phyloP scores from a whole-genome alignment of 2,797 vertebrate genomes.

The Sparidentex hasta region DNA sequence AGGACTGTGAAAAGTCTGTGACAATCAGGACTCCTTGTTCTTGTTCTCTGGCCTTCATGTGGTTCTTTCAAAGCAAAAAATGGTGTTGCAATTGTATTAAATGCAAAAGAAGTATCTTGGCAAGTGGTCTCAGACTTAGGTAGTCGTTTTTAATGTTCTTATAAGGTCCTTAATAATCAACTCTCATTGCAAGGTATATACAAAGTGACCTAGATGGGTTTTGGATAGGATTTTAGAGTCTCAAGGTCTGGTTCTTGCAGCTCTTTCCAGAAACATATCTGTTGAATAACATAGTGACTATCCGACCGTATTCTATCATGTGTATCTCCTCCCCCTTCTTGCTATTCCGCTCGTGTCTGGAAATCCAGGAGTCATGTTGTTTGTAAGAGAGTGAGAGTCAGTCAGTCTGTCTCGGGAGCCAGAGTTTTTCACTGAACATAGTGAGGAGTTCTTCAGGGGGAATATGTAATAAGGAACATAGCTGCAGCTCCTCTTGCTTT shows the following conservation, averaged over 20 bases:
- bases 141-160: no score
- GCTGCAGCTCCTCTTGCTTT: constrained; percentile 65
- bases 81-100: no score
- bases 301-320: constrained; percentile 1
- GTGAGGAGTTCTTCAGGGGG: constrained; percentile 77
- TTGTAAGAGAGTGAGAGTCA: constrained; percentile 70
- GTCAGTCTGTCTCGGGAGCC: constrained; percentile 68
- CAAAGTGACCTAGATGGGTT: not conserved
- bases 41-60: no score
- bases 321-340: constrained; percentile 42
- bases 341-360: constrained; percentile 71
- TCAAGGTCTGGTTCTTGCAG: constrained; percentile 2
- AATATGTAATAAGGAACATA: constrained; percentile 78
- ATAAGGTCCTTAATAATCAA: no score
- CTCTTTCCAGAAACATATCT: not conserved
- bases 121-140: no score
- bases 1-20: no score
- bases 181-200: no score
- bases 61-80: no score
- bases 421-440: constrained; percentile 69
- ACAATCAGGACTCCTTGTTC: no score
- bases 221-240: not conserved
- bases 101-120: no score
- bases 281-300: constrained; percentile 3
- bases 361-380: constrained; percentile 73